Evolutionary conservation across 2,888 invertebrate species (phyloP).

Genomic region (Notodonta dromedarius): DNA sequence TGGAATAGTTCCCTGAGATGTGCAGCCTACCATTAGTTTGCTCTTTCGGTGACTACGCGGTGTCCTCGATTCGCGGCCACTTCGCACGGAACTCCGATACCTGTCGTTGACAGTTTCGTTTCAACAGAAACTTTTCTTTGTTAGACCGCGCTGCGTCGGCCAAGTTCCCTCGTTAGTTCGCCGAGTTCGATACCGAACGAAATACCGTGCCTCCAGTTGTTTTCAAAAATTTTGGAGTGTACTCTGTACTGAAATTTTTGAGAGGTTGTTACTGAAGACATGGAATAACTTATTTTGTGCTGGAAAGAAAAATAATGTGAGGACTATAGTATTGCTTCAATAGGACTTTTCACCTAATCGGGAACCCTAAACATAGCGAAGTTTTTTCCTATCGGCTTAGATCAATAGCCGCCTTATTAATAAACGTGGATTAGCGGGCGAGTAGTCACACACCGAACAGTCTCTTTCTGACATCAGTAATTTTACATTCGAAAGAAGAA

Average conservation of each 20-base stretch:
- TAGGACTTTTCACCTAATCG: no score
- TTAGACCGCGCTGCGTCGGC: slow-evolving; percentile 47
- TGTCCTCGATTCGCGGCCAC: slow-evolving; percentile 32
- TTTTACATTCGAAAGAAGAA: no score
- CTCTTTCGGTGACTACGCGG: neutral
- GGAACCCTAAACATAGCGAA: no score
- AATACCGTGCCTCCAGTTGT: slow-evolving; percentile 30
- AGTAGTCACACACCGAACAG: no score
- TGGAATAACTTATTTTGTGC: neutral
- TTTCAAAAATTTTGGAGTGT: slow-evolving; percentile 1
- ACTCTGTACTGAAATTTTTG: neutral
- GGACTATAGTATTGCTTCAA: no score
- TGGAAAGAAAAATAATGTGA: neutral
- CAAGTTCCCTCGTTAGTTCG: slow-evolving; percentile 63
- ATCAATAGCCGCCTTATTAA: no score
- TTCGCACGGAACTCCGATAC: slow-evolving; percentile 47
- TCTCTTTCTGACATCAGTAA: no score
- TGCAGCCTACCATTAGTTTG: no score
- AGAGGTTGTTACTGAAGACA: slow-evolving; percentile 3
- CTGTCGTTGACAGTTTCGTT: slow-evolving; percentile 72
- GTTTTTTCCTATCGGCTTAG: no score
- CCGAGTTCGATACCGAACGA: slow-evolving; percentile 33
- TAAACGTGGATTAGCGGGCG: no score
- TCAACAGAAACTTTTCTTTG: slow-evolving; percentile 69
- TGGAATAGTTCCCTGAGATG: no score